Base-by-base conservation (phyloP, 2,888 invertebrate genomes). In the Eustalomyia histrio region DNA sequence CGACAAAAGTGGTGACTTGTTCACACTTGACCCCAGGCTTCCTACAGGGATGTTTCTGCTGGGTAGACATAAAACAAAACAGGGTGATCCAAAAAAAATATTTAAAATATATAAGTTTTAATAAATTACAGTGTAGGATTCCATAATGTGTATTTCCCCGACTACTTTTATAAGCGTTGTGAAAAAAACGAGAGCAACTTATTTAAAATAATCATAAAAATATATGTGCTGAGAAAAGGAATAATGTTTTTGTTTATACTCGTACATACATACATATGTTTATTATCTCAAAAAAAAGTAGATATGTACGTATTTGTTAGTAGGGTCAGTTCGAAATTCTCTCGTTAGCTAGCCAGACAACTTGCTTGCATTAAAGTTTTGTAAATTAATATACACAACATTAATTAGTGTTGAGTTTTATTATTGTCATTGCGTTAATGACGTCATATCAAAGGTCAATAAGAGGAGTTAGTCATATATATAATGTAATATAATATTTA, bases 371-470 rank as follows among this genome's bases (percentile, higher is more conserved):
- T 52, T 60, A 21, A 55, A 10, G 6, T 39, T 17, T 55, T 24
- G 17, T 29, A 24, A 29, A 29, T 33, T 17, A 68, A 50, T 68
- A 17, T 68, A 33, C 39, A 61, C 52, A 33, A 21, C 52, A 35
- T 52, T 39, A 52, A 53, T 71, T 24, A 52, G 39, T 52, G 52
- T 24, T 29, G 10, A 53, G 12, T 24, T 29, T 39, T 35, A 61
- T 39, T 21, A 16, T 21, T 4, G 21, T 21, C 4, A 4, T 21
- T 21, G 4, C 21, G 21, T 18, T 33, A 21, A 73, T 73, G 47
- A 47, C 55, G 55, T 64, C 64, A 64, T 47, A 33, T 43, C 16
- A 55, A 47, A 72, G 72, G 63, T 72, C 55, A 72, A 47, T 47
- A 61, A 12, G 12, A 9, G 14, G 12, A 9, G 14, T 60, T 60